Percentiles rank a stretch among this genome's conserved stretches.
Evolutionary conservation across 2,888 invertebrate genomes (phyloP).

Genomic region (Sclerodermus sp.): DNA sequence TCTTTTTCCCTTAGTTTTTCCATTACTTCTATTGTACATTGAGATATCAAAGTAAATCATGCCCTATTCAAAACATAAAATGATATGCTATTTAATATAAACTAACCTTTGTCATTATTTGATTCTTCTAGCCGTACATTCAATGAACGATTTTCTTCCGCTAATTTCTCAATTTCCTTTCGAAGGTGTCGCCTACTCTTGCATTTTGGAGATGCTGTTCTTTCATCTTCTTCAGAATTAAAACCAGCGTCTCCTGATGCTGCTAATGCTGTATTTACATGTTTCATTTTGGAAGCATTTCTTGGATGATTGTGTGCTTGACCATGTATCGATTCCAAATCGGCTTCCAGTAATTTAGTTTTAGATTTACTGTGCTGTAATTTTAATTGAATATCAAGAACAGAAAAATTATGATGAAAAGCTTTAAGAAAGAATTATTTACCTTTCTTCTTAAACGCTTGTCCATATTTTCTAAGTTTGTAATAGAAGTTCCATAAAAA

Average conservation of each 20-base stretch:
- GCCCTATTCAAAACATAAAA: not conserved
- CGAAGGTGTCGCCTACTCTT: conserved; percentile 30
- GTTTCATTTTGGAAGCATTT: conserved; percentile 27
- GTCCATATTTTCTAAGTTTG: no score
- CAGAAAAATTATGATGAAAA: no score
- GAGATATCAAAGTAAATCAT: not conserved
- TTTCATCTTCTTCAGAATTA: conserved; percentile 18
- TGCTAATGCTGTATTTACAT: conserved; percentile 20
- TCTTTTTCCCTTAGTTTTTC: conserved; percentile 36
- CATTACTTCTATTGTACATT: conserved; percentile 4
- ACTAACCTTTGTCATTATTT: conserved; percentile 25
- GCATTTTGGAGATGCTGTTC: conserved; percentile 17
- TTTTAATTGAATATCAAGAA: not conserved
- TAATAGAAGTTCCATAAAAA: no score
- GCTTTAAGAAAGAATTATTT: no score
- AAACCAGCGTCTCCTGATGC: conserved; percentile 10
- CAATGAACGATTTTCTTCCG: conserved; percentile 32
- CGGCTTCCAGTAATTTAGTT: conserved; percentile 17
- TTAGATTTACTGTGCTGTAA: conserved; percentile 29
- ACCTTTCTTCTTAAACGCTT: no score
- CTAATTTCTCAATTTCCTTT: conserved; percentile 31
- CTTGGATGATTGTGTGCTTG: conserved; percentile 18
- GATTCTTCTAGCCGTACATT: conserved; percentile 23
- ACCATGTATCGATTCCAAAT: conserved; percentile 32
- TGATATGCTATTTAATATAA: not conserved